phyloP scores from a whole-genome alignment of 2,888 invertebrate genomes.

The Meganola albula region DNA sequence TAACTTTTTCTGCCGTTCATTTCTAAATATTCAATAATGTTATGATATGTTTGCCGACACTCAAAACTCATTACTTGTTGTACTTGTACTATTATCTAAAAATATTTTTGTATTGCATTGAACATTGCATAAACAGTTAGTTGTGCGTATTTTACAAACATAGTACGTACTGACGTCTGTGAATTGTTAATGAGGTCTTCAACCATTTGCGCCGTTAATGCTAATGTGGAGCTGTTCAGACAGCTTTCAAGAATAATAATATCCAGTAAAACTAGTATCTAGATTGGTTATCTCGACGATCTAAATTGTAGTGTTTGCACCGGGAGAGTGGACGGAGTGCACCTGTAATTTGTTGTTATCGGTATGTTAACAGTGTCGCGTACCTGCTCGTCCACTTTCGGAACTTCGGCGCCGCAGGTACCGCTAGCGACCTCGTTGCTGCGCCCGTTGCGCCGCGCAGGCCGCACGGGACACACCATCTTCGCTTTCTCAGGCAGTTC shows the following conservation, averaged over 20 bases:
- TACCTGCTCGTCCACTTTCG: constrained; percentile 77
- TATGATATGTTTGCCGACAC: too few species aligned
- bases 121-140: constrained; percentile 38
- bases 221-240: constrained; percentile 34
- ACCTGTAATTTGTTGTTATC: constrained; percentile 68
- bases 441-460: constrained; percentile 63
- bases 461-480: constrained; percentile 67
- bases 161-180: constrained; percentile 26
- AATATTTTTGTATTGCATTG: constrained; percentile 31
- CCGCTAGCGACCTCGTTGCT: constrained; percentile 76
- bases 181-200: constrained; percentile 47
- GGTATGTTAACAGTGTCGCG: constrained; percentile 72
- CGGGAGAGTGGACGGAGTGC: constrained; percentile 43
- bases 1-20: too few species aligned
- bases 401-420: constrained; percentile 66
- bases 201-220: constrained; percentile 39
- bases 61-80: too few species aligned
- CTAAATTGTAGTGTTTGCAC: constrained; percentile 42
- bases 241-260: constrained; percentile 45
- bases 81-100: too few species aligned
- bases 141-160: constrained; percentile 38
- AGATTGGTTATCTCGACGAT: constrained; percentile 42
- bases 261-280: constrained; percentile 41
- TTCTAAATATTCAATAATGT: too few species aligned
- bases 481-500: constrained; percentile 58